Evolutionary conservation across 2,797 vertebrate genomes (phyloP), one percentile per base, ranked within the genome.

Genomic region (Streptopelia turtur): DNA sequence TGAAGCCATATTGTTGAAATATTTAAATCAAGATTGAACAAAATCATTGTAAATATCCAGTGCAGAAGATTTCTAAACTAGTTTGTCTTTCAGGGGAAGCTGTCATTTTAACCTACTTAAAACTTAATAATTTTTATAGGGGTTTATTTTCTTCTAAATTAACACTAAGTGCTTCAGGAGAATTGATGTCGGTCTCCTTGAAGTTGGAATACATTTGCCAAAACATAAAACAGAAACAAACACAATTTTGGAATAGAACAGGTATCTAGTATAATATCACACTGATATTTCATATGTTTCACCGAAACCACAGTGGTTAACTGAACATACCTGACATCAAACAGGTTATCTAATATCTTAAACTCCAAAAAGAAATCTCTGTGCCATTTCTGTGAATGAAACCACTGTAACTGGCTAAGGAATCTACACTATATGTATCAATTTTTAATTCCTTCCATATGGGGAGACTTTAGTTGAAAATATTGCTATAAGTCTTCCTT

Each of bases 1-100:
- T 74, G 50, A 83, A 85, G 37, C 14, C 30, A 5, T 61, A 80
- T 41, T 76, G 60, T 93, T 85, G 71, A 90, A 93, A 87, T 6
- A 82, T 84, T 95, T 75, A 80, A 91, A 88, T 57, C 20, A 78
- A 50, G 52, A 33, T n/a, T 77, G 37, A 90, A 93, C 28, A 95
- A 80, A 83, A 9, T 39, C 87, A 18, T 61, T 6, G 45, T 75
- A 89, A 80, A 85, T 93, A 75, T 33, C 52, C 39, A 41, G 20
- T 43, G 16, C 8, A 60, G 10, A n/a, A 64, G 16, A 59, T 50
- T 64, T 70, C 41, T 89, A 43, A 57, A 77, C 76, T 31, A 30
- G 7, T 61, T 76, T 87, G 18, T 80, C 16, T 30, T 91, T 83
- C 23, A 77, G 50, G 83, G 10, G 41, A 89, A 72, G 47, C 22